A percentile compares a stretch with the other conserved stretches of the same genome.
Conservation (phyloP, 2,888 invertebrate species). For the Stenurella melanura region DNA sequence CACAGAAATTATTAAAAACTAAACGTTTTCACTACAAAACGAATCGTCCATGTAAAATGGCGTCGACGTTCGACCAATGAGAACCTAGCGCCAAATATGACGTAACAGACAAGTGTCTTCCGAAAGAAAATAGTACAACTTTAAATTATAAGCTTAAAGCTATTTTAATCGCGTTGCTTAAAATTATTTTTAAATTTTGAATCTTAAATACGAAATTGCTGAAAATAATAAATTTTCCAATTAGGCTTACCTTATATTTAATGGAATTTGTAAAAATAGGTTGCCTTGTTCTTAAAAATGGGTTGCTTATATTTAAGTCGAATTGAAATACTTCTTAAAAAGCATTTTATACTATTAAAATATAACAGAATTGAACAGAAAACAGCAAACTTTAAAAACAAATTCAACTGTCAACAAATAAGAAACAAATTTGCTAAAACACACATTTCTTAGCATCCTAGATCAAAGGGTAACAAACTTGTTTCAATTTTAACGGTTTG, state of each 20-base stretch:
- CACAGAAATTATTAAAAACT: constrained; percentile 68
- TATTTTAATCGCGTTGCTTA: constrained; percentile 44
- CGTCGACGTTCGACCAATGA: constrained; percentile 49
- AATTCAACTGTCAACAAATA: constrained; percentile 62
- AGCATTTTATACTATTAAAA: constrained; percentile 61
- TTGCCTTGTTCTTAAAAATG: constrained; percentile 46
- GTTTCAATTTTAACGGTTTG: no score
- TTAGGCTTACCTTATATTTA: constrained; percentile 51
- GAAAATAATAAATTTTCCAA: constrained; percentile 19
- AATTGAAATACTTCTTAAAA: constrained; percentile 57
- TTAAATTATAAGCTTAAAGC: constrained; percentile 39
- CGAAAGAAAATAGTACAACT: constrained; percentile 49
- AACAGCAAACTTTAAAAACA: constrained; percentile 64
- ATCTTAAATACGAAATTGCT: not conserved
- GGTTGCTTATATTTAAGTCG: constrained; percentile 55
- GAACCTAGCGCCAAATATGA: constrained; percentile 53
- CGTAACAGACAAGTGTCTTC: constrained; percentile 60
- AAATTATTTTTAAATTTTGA: constrained; percentile 12
- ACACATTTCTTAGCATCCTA: not conserved
- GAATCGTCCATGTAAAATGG: constrained; percentile 57
- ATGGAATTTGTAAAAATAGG: constrained; percentile 41
- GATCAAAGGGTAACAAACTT: not conserved
- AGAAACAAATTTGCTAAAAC: constrained; percentile 29
- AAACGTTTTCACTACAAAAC: constrained; percentile 69
- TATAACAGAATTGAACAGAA: constrained; percentile 62